A percentile compares a stretch with the other conserved stretches of the same genome.
These are phyloP conservation scores for Lathronympha strigana DNA, from an alignment of 2,888 invertebrate genomes.

Conservation along the genomic window DNA sequence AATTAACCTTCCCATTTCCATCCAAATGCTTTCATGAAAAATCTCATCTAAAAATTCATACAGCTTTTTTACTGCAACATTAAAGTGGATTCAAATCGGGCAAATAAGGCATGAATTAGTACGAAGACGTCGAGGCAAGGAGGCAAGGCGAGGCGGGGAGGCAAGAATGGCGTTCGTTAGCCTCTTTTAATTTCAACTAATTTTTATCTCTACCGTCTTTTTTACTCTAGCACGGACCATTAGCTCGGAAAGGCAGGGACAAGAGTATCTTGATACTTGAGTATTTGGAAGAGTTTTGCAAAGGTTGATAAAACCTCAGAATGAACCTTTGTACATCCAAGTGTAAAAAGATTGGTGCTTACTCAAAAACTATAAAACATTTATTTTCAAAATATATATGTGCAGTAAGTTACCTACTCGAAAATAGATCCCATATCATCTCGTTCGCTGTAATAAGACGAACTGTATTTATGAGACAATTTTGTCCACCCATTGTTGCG, in stretches of 20 bases:
- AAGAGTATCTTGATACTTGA: conserved; percentile 61
- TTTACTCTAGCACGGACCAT: conserved; percentile 76
- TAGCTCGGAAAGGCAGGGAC: conserved; percentile 58
- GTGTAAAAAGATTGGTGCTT: no score
- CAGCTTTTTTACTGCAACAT: conserved; percentile 29
- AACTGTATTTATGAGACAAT: no score
- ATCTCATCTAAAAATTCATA: conserved; percentile 17
- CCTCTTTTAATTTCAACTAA: conserved; percentile 84
- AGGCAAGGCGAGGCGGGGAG: conserved; percentile 47
- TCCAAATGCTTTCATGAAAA: neutral
- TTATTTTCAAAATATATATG: no score
- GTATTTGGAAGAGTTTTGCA: neutral
- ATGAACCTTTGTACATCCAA: no score
- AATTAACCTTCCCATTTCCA: neutral
- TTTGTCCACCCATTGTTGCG: no score
- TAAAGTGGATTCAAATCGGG: conserved; percentile 42
- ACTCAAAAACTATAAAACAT: no score
- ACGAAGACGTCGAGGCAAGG: conserved; percentile 45
- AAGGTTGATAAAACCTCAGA: no score
- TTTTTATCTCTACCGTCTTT: conserved; percentile 81
- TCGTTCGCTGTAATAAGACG: no score
- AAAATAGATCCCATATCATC: no score
- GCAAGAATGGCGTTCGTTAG: conserved; percentile 80
- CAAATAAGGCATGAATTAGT: conserved; percentile 50
- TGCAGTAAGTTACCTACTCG: no score